Conservation (phyloP, 2,888 invertebrate species). For the Parnassius apollo region DNA sequence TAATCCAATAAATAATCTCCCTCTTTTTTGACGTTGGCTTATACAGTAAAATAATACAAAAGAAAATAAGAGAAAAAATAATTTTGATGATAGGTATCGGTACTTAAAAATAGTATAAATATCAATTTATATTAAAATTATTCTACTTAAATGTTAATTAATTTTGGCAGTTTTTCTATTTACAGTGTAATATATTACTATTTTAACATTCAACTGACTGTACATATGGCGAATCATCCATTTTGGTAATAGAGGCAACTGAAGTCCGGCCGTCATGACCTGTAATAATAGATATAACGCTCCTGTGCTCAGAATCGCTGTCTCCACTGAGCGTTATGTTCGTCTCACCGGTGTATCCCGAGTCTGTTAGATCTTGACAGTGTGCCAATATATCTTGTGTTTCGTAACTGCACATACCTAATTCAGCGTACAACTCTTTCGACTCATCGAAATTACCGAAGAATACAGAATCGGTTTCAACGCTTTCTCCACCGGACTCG, state of each 20-base stretch:
- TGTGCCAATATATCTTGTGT: slow-evolving; percentile 46
- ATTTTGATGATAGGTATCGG: too few species aligned
- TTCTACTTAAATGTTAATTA: slow-evolving; percentile 16
- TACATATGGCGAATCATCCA: slow-evolving; percentile 61
- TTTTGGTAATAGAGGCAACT: slow-evolving; percentile 55
- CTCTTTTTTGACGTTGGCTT: too few species aligned
- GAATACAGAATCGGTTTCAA: slow-evolving; percentile 93
- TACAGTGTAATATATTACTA: slow-evolving; percentile 28
- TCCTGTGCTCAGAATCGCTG: slow-evolving; percentile 74
- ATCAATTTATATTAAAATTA: neutral
- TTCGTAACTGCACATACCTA: slow-evolving; percentile 56
- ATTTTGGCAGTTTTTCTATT: slow-evolving; percentile 33
- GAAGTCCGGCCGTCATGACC: slow-evolving; percentile 64
- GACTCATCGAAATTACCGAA: slow-evolving; percentile 85
- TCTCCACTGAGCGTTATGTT: slow-evolving; percentile 74
- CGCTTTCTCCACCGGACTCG: slow-evolving; percentile 92
- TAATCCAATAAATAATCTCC: too few species aligned
- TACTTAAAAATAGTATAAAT: too few species aligned
- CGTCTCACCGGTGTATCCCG: slow-evolving; percentile 72
- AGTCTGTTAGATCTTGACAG: slow-evolving; percentile 67
- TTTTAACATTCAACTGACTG: slow-evolving; percentile 65
- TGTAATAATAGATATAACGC: slow-evolving; percentile 73
- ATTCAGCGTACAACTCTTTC: slow-evolving; percentile 65
- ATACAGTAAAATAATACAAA: too few species aligned
- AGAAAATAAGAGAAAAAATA: too few species aligned